phyloP scores from a whole-genome alignment of 2,888 invertebrate species.

The Drosophila fulvimacula region DNA sequence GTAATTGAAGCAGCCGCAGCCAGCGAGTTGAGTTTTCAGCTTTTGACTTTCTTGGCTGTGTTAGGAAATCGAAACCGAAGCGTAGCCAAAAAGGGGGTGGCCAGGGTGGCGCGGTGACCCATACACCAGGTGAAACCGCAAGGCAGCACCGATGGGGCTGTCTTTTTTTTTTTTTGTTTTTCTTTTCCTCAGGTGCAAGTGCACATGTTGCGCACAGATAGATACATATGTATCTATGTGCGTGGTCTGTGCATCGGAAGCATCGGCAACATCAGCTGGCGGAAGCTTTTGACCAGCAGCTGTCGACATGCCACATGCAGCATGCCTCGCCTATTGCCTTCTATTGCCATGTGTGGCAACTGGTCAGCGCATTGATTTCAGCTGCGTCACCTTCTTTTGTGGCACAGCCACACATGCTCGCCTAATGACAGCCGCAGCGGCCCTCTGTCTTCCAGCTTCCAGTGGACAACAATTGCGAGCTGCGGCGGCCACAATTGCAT shows the following conservation, averaged over 20 bases:
- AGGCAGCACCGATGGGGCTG: constrained; percentile 19
- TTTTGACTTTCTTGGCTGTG: constrained; percentile 64
- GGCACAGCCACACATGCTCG: constrained; percentile 49
- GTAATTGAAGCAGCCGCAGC: constrained; percentile 75
- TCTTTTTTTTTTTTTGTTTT: too few species aligned
- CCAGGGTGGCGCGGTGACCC: background rate
- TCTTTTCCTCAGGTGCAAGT: constrained; percentile 65
- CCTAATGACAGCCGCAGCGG: constrained; percentile 58
- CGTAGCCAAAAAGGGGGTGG: constrained; percentile 31
- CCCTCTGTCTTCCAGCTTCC: constrained; percentile 26
- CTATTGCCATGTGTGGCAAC: constrained; percentile 27
- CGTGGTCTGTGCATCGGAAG: constrained; percentile 53
- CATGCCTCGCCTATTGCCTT: constrained; percentile 7
- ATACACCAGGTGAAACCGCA: constrained; percentile 45
- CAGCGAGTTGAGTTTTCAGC: constrained; percentile 45
- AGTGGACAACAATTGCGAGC: constrained; percentile 51
- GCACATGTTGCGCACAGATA: constrained; percentile 49
- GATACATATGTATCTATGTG: constrained; percentile 3
- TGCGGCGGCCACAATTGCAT: constrained; percentile 50
- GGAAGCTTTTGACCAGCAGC: constrained; percentile 61
- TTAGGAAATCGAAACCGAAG: constrained; percentile 77
- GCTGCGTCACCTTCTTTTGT: constrained; percentile 73
- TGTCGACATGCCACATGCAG: constrained; percentile 28
- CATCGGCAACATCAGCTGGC: constrained; percentile 65
- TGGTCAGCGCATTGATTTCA: constrained; percentile 70